Conservation (phyloP, 2,113 vertebrate species). For the Paratilapia polleni region DNA sequence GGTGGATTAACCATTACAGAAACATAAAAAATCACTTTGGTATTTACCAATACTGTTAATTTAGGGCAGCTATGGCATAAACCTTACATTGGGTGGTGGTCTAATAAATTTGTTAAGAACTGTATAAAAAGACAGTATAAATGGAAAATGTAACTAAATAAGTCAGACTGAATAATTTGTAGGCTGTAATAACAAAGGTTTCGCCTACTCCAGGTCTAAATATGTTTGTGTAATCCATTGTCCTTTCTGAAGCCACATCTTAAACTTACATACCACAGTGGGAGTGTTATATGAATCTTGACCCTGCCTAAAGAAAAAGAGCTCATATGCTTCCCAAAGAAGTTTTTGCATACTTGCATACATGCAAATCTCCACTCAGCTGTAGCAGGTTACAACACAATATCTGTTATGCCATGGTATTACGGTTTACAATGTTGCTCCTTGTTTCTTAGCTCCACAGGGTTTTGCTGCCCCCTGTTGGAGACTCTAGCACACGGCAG, state of each 20-base stretch:
- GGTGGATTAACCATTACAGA: no score
- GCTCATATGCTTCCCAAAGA: background rate
- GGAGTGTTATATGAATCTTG: no score
- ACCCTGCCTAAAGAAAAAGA: background rate
- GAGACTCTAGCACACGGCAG: conserved; percentile 72
- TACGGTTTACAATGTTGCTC: background rate
- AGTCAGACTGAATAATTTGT: background rate
- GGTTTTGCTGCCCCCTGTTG: conserved; percentile 73
- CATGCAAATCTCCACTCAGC: no score
- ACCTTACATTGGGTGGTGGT: no score
- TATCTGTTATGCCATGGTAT: background rate
- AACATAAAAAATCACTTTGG: no score
- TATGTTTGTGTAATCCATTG: background rate
- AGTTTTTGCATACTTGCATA: background rate
- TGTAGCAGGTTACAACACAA: no score
- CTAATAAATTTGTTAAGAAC: no score
- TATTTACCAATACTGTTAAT: no score
- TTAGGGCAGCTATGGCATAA: no score
- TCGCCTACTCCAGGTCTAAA: background rate
- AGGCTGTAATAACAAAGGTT: background rate
- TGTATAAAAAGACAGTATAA: background rate
- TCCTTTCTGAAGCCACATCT: background rate
- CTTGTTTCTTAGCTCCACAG: conserved; percentile 72
- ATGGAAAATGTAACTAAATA: background rate
- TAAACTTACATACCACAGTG: no score